A percentile compares a stretch with the other conserved stretches of the same genome.
Conservation (phyloP, 2,113 vertebrate genomes). For the Bubo bubo region DNA sequence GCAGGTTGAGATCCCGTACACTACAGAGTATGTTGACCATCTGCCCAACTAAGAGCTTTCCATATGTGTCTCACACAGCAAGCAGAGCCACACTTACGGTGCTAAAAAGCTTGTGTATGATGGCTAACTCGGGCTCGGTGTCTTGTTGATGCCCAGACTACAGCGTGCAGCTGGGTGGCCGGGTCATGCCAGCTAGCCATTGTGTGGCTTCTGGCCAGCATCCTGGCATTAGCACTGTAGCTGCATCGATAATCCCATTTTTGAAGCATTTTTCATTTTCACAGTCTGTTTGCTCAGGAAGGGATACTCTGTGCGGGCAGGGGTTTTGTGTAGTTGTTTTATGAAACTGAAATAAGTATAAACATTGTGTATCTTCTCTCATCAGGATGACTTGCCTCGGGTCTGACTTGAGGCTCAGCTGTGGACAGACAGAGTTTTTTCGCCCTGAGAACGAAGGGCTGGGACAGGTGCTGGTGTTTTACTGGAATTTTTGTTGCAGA, state of each 20-base stretch:
- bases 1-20: fast-evolving
- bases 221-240: background rate
- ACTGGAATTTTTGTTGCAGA: background rate
- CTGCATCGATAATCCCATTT: background rate
- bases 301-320: fast-evolving
- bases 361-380: background rate
- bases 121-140: background rate
- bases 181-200: background rate
- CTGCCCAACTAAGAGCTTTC: background rate
- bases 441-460: background rate
- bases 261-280: background rate
- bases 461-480: background rate
- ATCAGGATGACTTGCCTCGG: background rate
- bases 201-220: background rate
- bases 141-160: background rate
- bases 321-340: background rate
- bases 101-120: fast-evolving
- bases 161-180: background rate
- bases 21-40: no score
- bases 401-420: background rate
- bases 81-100: no score
- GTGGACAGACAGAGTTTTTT: background rate
- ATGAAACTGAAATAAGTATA: background rate
- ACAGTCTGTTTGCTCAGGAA: background rate
- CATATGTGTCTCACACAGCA: fast-evolving